Evolutionary conservation across 2,113 vertebrate species (phyloP).

Genomic region (Rhea pennata): DNA sequence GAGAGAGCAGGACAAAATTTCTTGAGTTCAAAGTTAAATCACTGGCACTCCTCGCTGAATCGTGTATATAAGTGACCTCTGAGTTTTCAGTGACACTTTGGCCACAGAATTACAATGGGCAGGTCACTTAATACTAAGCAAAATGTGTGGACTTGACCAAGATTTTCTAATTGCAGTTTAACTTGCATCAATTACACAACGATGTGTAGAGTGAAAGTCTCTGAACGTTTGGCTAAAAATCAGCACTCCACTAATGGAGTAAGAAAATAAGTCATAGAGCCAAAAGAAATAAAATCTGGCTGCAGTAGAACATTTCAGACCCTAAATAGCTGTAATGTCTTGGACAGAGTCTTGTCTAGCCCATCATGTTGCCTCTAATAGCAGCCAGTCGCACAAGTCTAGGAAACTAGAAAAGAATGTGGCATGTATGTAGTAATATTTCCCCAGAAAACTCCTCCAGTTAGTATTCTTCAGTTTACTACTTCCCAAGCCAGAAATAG

Average conservation of each 20-base stretch:
- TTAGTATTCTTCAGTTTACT: background rate
- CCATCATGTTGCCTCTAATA: background rate
- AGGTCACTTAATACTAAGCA: background rate
- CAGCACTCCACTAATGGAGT: background rate
- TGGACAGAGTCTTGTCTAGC: rapidly evolving
- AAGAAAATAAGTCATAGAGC: background rate
- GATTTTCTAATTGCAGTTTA: background rate
- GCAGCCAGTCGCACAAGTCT: background rate
- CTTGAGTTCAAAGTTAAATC: background rate
- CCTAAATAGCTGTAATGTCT: background rate
- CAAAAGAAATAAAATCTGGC: background rate
- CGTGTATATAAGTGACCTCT: background rate
- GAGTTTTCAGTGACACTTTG: background rate
- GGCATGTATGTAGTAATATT: rapidly evolving
- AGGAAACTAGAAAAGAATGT: background rate
- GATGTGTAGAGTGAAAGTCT: background rate
- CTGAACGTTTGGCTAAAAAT: background rate
- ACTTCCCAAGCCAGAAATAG: background rate
- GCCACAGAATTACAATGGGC: background rate
- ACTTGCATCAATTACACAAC: background rate
- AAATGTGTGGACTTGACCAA: background rate
- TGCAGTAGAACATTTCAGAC: background rate
- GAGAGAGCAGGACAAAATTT: background rate
- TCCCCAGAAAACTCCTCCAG: background rate
- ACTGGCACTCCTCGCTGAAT: background rate